Base-by-base conservation (phyloP, 1,140 invertebrate species). In the Drosophila elegans region DNA sequence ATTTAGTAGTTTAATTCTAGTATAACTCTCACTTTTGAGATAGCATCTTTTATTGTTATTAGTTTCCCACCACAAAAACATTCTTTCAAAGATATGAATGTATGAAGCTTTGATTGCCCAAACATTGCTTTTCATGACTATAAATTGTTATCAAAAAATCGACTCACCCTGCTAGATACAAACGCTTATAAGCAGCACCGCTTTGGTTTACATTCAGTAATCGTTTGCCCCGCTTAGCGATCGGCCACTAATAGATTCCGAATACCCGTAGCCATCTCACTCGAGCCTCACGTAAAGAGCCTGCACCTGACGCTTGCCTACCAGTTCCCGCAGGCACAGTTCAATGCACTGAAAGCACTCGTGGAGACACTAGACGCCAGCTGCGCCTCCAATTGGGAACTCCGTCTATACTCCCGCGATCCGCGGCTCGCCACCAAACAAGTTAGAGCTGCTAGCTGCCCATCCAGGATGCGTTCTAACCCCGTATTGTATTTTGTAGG, bases 301-400 rank as follows among this genome's bases (percentile, higher is more conserved):
- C 93, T 98, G 12, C 97, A 98, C 91, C 93, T 98, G 71, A 97
- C 97, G 3, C 93, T 98, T 73, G 97, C 97, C 4, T 98, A 98
- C 93, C 96, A 97, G 93, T 98, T 98, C 92, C 94, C 95, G 16
- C 93, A 94, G 55, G 93, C 93, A 25, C 95, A 96, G 32, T 97
- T 95, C 90, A 94, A 95, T 69, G 92, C 94, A 29, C 93, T 98
- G 21, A 95, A 97, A 92, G 93, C 93, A 10, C 93, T 97, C 80
- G 96, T 97, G 29, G 95, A 96, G 78, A 94, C 94, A 29, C 93
- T 98, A 38, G 94, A 96, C 77, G 93, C 95, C 4, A 93, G 93
- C 45, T 94, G 94, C 7, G 93, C 94, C 29, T 94, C 94, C n/a
- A 94, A 94, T 60, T 98, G 97, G 97, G 97, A 98, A 93, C 92